Evolutionary conservation across 2,888 invertebrate genomes (phyloP).

Genomic region (Cephonodes hylas): DNA sequence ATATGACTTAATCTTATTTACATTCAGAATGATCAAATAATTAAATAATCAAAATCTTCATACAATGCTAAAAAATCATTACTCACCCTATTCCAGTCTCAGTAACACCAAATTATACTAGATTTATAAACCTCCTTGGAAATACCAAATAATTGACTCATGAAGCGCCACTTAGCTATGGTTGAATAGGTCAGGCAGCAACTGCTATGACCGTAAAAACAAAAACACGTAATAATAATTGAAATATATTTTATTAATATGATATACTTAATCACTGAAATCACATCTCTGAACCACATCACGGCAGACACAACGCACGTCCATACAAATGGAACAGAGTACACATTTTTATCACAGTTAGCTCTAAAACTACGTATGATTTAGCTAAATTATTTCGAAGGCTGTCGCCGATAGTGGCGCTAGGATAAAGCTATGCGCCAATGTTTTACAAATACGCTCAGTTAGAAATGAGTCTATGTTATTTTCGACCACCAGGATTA

Average conservation of each 20-base stretch:
- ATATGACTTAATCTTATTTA: neutral
- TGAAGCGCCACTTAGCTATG: too few species aligned
- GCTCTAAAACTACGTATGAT: slow-evolving; percentile 55
- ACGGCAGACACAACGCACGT: slow-evolving; percentile 8
- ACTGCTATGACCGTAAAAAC: neutral
- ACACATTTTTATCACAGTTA: slow-evolving; percentile 63
- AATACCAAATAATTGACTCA: too few species aligned
- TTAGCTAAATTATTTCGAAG: neutral
- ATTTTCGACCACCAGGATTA: too few species aligned
- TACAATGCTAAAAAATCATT: too few species aligned
- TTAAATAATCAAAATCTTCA: too few species aligned
- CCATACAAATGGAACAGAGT: slow-evolving; percentile 18
- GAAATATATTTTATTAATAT: slow-evolving; percentile 24
- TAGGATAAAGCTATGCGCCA: neutral
- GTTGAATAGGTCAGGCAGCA: too few species aligned
- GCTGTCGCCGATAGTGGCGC: neutral
- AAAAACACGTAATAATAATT: slow-evolving; percentile 26
- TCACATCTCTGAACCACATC: slow-evolving; percentile 17
- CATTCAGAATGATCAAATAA: too few species aligned
- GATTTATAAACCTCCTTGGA: too few species aligned
- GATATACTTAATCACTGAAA: slow-evolving; percentile 19
- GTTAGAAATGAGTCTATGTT: too few species aligned
- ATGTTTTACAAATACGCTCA: neutral
- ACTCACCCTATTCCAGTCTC: too few species aligned
- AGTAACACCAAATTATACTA: too few species aligned